Base-by-base conservation (phyloP, 2,888 invertebrate genomes). In the Eutolmus rufibarbis region DNA sequence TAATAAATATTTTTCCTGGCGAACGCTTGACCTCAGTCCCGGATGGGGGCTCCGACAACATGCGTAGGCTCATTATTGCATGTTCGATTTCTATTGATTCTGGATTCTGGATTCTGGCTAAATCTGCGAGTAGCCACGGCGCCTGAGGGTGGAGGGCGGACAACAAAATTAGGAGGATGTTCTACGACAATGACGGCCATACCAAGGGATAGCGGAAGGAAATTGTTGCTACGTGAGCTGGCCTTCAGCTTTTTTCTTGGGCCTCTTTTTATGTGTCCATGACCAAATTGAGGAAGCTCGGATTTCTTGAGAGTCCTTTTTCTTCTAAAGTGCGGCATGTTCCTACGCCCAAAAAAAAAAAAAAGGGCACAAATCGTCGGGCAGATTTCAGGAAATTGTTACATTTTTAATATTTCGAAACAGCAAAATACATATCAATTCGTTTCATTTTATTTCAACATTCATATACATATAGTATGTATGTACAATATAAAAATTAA, bases 211-310 rank as follows among this genome's bases (percentile, higher is more conserved):
- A 85, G 51, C 74, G 85, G 74, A 85, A 85, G 85, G 85, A 85
- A 85, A 85, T 85, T 85, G 85, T 85, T 85, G 74, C 74, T 74
- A 85, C 85, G 85, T 85, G 85, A 74, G 85, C 34, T 31, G 85
- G 23, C 74, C 85, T 74, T 23, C n/a, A n/a, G 34, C 40, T 76
- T 16, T 76, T 76, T 76, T 34, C 34, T 76, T 19, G 34, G 57
- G n/a, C 23, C 57, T 74, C 28, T 34, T 31, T 74, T 85, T 85
- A 85, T 74, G 19, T n/a, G 7, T 79, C 37, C 57, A 57, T 82
- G 57, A 37, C 57, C 19, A 82, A 37, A 37, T 82, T 82, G 82
- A 40, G 40, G 57, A 19, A 28, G 57, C 34, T 23, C 82, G 28
- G 82, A 82, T 82, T 82, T 82, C 82, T 37, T 82, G 34, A n/a